phyloP scores from a whole-genome alignment of 2,888 invertebrate species.

The Drosophila atripex region DNA sequence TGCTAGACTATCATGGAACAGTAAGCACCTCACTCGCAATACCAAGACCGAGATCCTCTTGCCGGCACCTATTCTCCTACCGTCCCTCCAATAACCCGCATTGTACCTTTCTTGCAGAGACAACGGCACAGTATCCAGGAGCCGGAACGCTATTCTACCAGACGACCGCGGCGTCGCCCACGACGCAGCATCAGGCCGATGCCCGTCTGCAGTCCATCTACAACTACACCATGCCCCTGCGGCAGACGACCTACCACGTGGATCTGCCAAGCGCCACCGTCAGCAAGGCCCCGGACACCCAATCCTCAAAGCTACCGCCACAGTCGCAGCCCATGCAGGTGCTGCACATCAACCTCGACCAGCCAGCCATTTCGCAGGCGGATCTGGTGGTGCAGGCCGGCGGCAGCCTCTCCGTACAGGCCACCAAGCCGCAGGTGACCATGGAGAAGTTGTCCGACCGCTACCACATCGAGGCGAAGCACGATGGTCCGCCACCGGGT shows the following conservation, averaged over 20 bases:
- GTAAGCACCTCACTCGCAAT: constrained; percentile 85
- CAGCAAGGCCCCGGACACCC: constrained; percentile 75
- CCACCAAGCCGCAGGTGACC: constrained; percentile 82
- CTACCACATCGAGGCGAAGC: constrained; percentile 83
- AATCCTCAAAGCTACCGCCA: constrained; percentile 76
- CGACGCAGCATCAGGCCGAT: constrained; percentile 81
- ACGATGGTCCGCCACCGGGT: constrained; percentile 71
- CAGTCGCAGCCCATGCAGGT: constrained; percentile 80
- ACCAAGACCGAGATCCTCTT: constrained; percentile 28
- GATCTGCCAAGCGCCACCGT: constrained; percentile 78
- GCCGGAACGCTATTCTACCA: constrained; percentile 85
- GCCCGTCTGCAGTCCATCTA: constrained; percentile 81
- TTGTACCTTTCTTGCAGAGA: constrained; percentile 82
- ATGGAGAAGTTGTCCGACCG: constrained; percentile 83
- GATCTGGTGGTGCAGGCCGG: constrained; percentile 65
- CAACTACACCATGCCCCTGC: constrained; percentile 81
- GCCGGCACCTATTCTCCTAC: constrained; percentile 8
- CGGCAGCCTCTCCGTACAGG: constrained; percentile 62
- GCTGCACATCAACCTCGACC: constrained; percentile 83
- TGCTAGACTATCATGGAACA: constrained; percentile 93
- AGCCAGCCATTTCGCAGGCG: constrained; percentile 79
- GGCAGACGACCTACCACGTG: constrained; percentile 80
- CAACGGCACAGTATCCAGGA: constrained; percentile 84
- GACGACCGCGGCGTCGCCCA: constrained; percentile 84
- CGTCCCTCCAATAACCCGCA: constrained; percentile 7